Conservation (phyloP, 2,888 invertebrate species). For the Leptopilina syphax region DNA sequence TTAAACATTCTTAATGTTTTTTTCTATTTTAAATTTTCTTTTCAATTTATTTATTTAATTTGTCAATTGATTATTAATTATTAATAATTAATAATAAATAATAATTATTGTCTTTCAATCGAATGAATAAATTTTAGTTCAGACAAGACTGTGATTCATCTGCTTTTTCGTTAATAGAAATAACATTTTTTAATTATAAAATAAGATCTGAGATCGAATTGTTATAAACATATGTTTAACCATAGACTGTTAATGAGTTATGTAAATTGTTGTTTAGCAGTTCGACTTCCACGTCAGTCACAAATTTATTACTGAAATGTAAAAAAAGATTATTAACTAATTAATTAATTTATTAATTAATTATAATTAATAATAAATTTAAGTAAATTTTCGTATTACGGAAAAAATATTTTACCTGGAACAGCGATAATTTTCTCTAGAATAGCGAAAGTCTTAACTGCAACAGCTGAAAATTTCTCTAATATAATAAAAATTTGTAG, state of each 20-base stretch:
- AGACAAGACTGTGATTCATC: conserved; percentile 18
- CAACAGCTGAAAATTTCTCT: too few species aligned
- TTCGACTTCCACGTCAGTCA: conserved; percentile 48
- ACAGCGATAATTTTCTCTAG: too few species aligned
- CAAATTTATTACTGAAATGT: conserved; percentile 40
- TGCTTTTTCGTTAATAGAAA: background rate
- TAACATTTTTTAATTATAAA: background rate
- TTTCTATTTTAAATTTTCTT: too few species aligned
- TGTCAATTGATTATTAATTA: too few species aligned
- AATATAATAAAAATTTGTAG: too few species aligned
- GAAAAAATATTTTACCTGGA: too few species aligned
- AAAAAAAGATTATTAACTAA: too few species aligned
- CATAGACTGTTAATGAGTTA: conserved; percentile 49
- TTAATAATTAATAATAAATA: background rate
- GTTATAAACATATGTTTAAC: conserved; percentile 45
- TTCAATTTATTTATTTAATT: too few species aligned
- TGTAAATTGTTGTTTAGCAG: conserved; percentile 50
- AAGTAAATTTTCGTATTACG: too few species aligned
- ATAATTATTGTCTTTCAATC: background rate
- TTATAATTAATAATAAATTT: too few species aligned
- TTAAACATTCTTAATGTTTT: too few species aligned
- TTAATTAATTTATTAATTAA: background rate
- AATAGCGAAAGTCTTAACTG: too few species aligned
- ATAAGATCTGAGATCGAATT: conserved; percentile 44
- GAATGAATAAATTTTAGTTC: background rate